Percentiles rank a stretch among this genome's conserved stretches.
These are phyloP conservation scores for Penaeus chinensis DNA, from an alignment of 1,140 invertebrate genomes.

Conservation along the genomic window DNA sequence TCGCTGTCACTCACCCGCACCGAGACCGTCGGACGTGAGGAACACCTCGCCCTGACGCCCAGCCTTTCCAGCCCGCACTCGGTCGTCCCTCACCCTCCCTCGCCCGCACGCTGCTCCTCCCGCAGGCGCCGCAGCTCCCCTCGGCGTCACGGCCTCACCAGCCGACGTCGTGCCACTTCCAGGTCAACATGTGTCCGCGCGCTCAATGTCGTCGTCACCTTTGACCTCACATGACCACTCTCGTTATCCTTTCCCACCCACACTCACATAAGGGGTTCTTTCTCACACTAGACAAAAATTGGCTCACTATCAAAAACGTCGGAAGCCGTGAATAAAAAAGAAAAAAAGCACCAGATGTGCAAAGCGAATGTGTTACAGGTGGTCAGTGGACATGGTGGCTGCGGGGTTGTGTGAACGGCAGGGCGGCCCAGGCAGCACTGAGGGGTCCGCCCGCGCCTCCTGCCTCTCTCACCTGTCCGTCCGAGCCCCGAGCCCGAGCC, in stretches of 20 bases:
- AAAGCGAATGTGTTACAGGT: neutral
- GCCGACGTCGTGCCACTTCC: too few relatives aligned
- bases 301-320: neutral
- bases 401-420: neutral
- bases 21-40: too few relatives aligned
- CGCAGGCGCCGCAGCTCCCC: neutral
- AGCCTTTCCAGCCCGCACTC: too few relatives aligned
- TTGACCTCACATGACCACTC: neutral
- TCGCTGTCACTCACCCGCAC: too few relatives aligned
- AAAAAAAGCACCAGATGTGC: neutral
- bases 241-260: neutral
- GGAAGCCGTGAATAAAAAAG: neutral
- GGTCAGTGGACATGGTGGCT: slow-evolving; percentile 3
- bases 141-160: too few relatives aligned
- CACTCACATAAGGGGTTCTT: neutral
- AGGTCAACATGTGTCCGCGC: too few relatives aligned
- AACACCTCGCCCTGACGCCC: too few relatives aligned
- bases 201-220: too few relatives aligned
- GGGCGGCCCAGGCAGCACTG: slow-evolving; percentile 3
- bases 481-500: too few relatives aligned
- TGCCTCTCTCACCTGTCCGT: neutral
- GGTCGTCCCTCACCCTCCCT: neutral
- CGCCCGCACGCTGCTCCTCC: neutral
- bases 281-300: neutral
- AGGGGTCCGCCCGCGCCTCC: neutral